These are phyloP conservation scores for Heteronetta atricapilla DNA, from an alignment of 2,113 vertebrate genomes.

Conservation along the genomic window DNA sequence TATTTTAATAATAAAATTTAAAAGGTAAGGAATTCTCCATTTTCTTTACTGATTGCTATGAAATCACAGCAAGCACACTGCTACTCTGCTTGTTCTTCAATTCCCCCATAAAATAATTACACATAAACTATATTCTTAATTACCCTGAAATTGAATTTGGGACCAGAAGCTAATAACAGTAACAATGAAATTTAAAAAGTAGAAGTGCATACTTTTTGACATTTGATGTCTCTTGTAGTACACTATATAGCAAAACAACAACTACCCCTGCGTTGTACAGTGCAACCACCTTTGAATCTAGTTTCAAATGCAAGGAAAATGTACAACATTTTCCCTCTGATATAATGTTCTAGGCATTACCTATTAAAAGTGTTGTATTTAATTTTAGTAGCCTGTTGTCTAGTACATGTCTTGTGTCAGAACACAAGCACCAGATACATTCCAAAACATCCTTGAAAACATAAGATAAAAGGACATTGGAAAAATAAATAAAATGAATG, in stretches of 20 bases:
- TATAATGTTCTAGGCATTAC: neutral
- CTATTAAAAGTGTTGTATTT: neutral
- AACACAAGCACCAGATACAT: neutral
- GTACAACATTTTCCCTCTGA: neutral
- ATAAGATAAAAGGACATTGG: neutral
- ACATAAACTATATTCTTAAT: neutral
- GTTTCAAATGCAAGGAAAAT: neutral
- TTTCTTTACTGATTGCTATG: neutral
- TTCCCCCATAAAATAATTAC: neutral
- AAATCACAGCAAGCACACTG: neutral
- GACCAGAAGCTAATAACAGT: neutral
- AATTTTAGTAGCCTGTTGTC: neutral
- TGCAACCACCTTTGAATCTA: neutral
- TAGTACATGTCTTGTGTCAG: neutral
- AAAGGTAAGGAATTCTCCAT: neutral
- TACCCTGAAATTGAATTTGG: neutral
- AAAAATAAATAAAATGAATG: neutral
- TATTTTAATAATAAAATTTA: neutral
- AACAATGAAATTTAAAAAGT: neutral
- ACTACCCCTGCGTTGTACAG: neutral
- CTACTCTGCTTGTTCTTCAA: neutral
- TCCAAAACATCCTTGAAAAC: conserved; percentile 21
- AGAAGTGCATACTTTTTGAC: neutral
- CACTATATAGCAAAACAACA: neutral
- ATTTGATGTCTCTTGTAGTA: neutral